Base-by-base conservation (phyloP, 2,797 vertebrate genomes). In the Pristis pectinata region DNA sequence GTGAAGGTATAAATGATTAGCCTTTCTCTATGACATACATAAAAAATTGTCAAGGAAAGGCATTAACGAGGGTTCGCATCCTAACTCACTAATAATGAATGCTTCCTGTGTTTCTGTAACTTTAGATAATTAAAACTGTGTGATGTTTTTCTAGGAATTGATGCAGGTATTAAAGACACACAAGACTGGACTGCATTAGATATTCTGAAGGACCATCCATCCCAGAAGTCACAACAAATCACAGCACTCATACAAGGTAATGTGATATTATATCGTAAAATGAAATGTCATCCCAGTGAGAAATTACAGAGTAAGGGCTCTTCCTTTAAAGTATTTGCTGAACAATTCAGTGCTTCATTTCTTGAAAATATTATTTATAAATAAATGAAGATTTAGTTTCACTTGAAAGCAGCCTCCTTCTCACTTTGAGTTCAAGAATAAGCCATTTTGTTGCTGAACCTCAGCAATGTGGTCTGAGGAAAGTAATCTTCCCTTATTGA, bases 201-300 rank as follows among this genome's bases (percentile, higher is more conserved):
- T 96, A 98, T 98, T 95, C 97, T 99, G 95, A 98, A 97, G 96
- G 99, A 99, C 95, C 99, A 99, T 95, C 98, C 98, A 34, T 98
- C 98, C 89, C 98, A 98, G 94, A 98, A 99, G 95, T 99, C 98
- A 95, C 98, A 99, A 95, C 99, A 99, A 97, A 99, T 99, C 96
- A 98, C 98, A 4, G 97, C 98, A 95, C 97, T 99, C 61, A 98
- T 99, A 96, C 98, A 99, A 97, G 98, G 98, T 99, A 97, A 97
- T 83, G 4, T 94, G 44, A 94, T 76, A 10, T 30, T 53, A 4
- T 76, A 44, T 8, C 30, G 22, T 56, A 22, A 76, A 94, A 44
- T 74, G n/a, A 64, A 91, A 64, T 61, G 6, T n/a, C 34, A 89
- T 5, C 56, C n/a, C 59, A 8, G 3, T 91, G 59, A 91, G 56